Conservation (phyloP, 2,888 invertebrate species). For the Standfussiana lucernea region DNA sequence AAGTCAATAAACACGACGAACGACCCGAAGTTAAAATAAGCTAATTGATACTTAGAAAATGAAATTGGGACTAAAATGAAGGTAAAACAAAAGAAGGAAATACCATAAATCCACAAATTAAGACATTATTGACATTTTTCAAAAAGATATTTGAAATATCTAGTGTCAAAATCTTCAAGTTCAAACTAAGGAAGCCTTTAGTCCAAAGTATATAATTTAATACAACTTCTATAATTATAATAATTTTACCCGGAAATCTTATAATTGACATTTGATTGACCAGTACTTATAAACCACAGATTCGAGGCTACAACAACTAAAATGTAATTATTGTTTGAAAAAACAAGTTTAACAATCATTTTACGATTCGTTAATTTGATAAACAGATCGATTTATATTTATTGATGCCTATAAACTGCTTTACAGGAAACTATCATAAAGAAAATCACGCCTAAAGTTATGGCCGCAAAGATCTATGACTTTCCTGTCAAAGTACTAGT, state of each 20-base stretch:
- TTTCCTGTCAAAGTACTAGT: slow-evolving; percentile 31
- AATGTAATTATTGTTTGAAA: slow-evolving; percentile 61
- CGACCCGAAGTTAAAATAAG: too few species aligned
- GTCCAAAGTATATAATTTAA: slow-evolving; percentile 41
- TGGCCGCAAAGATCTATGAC: slow-evolving; percentile 28
- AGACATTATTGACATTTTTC: not conserved
- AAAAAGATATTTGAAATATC: not conserved
- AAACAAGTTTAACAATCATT: slow-evolving; percentile 63
- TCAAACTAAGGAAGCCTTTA: slow-evolving; percentile 25
- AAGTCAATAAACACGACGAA: not conserved
- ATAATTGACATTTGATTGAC: slow-evolving; percentile 71
- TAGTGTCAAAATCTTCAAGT: slow-evolving; percentile 20
- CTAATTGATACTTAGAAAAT: not conserved
- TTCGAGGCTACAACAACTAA: slow-evolving; percentile 63
- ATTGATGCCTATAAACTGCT: slow-evolving; percentile 53
- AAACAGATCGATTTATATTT: slow-evolving; percentile 55
- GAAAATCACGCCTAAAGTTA: slow-evolving; percentile 32
- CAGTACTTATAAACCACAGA: slow-evolving; percentile 55
- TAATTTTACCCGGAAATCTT: slow-evolving; percentile 66
- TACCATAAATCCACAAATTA: not conserved
- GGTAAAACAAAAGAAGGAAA: not conserved
- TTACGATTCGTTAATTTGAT: slow-evolving; percentile 59
- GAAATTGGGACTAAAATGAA: not conserved
- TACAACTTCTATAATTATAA: slow-evolving; percentile 50
- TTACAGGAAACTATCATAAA: slow-evolving; percentile 24